These are phyloP conservation scores for Proterorhinus semilunaris DNA, from an alignment of 2,113 vertebrate genomes.

Conservation along the genomic window DNA sequence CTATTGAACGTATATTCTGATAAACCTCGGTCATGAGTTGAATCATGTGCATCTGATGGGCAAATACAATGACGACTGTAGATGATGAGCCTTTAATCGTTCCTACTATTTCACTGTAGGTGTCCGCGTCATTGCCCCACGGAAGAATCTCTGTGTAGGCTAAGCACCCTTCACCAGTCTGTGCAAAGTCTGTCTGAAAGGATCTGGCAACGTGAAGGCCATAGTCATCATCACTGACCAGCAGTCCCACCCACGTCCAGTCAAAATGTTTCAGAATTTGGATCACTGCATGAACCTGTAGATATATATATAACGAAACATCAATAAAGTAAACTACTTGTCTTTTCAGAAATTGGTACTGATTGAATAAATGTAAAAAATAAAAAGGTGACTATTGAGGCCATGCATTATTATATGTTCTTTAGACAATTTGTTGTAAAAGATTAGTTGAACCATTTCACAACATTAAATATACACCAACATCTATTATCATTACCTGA, in stretches of 20 bases:
- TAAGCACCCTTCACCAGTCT: slow-evolving; percentile 36
- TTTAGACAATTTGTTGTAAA: no score
- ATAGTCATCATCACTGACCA: slow-evolving; percentile 38
- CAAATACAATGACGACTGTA: slow-evolving; percentile 49
- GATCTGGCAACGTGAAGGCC: slow-evolving; percentile 11
- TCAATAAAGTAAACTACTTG: neutral
- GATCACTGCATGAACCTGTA: slow-evolving; percentile 44
- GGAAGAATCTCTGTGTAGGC: slow-evolving; percentile 50
- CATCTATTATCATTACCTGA: slow-evolving; percentile 17
- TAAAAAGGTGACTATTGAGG: no score
- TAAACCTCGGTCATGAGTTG: slow-evolving; percentile 48
- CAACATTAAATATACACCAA: no score
- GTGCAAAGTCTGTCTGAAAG: slow-evolving; percentile 33
- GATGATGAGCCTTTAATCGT: slow-evolving; percentile 42
- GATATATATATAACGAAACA: no score
- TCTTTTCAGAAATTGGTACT: no score
- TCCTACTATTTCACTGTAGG: slow-evolving; percentile 22
- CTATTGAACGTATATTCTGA: neutral
- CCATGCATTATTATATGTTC: no score
- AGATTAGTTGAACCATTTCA: no score
- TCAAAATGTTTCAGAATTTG: slow-evolving; percentile 46
- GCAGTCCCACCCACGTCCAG: slow-evolving; percentile 49
- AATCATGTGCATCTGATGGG: slow-evolving; percentile 42
- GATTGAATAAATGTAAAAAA: no score
- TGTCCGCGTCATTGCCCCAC: slow-evolving; percentile 25